phyloP scores from a whole-genome alignment of 2,888 invertebrate genomes.

The Malthinus flaveolus region DNA sequence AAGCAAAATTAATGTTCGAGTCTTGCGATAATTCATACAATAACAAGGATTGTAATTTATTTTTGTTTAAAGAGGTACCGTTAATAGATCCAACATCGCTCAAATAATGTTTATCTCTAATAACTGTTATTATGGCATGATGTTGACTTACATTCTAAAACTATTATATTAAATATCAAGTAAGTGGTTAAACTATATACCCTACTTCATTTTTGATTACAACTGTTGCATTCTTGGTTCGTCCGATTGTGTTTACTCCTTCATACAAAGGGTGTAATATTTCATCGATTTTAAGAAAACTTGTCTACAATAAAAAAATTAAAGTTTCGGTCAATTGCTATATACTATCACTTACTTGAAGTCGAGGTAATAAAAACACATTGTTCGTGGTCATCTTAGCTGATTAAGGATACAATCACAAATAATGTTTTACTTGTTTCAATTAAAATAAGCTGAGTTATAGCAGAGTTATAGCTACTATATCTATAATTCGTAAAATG shows the following conservation, averaged over 20 bases:
- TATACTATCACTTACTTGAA: no score
- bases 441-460: no score
- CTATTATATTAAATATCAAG: neutral
- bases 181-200: constrained; percentile 1
- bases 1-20: constrained; percentile 41
- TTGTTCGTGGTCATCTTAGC: no score
- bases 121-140: constrained; percentile 48
- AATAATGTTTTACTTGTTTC: no score
- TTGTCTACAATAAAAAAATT: constrained; percentile 33
- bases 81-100: constrained; percentile 50
- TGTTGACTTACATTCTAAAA: constrained; percentile 49
- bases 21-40: constrained; percentile 42
- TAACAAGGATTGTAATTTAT: constrained; percentile 40
- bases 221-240: constrained; percentile 44
- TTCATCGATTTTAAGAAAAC: constrained; percentile 34
- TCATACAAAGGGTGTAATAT: constrained; percentile 39
- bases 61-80: constrained; percentile 42
- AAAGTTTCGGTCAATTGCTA: no score
- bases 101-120: constrained; percentile 45
- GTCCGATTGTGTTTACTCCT: constrained; percentile 49
- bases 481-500: no score
- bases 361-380: no score
- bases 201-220: constrained; percentile 47
- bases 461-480: no score
- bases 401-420: no score